Evolutionary conservation across 1,140 invertebrate genomes (phyloP).

Genomic region (Psilanteris sp.): DNA sequence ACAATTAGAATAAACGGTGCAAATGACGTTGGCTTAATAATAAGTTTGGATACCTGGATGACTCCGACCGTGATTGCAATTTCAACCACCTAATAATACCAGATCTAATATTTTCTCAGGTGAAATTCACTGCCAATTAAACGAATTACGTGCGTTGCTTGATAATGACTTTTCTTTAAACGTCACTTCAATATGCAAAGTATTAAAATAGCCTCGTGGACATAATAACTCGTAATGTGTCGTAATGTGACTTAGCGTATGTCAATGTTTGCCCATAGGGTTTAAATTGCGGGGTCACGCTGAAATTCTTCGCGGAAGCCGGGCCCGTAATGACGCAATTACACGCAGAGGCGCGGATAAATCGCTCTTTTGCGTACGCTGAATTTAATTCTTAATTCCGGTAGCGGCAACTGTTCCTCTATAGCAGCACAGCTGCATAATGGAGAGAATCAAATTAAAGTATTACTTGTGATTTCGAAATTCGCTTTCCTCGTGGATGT

Average conservation of each 20-base stretch:
- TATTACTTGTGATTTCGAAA: slow-evolving; percentile 16
- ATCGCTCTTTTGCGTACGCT: slow-evolving; percentile 12
- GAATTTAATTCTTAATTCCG: slow-evolving; percentile 20
- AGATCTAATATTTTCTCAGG: background rate
- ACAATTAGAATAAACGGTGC: slow-evolving; percentile 23
- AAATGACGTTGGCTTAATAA: background rate
- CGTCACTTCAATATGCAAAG: no score
- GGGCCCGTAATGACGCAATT: slow-evolving; percentile 59
- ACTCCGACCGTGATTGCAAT: slow-evolving; percentile 5
- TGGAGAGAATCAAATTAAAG: slow-evolving; percentile 24
- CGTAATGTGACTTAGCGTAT: background rate
- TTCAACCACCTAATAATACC: background rate
- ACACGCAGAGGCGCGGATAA: slow-evolving; percentile 6
- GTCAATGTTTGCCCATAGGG: background rate
- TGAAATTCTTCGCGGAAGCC: slow-evolving; percentile 15
- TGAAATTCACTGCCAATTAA: background rate
- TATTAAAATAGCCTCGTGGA: background rate
- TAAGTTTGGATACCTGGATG: slow-evolving; percentile 1
- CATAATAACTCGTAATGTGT: background rate
- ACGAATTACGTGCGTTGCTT: background rate
- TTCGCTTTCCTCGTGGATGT: slow-evolving; percentile 4
- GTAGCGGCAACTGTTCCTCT: slow-evolving; percentile 14
- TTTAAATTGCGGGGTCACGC: slow-evolving; percentile 38
- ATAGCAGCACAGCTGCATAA: slow-evolving; percentile 6
- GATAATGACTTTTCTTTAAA: no score